Evolutionary conservation across 2,113 vertebrate genomes (phyloP), one percentile per base, ranked within the genome.

Genomic region (Nothobranchius kuhntae): DNA sequence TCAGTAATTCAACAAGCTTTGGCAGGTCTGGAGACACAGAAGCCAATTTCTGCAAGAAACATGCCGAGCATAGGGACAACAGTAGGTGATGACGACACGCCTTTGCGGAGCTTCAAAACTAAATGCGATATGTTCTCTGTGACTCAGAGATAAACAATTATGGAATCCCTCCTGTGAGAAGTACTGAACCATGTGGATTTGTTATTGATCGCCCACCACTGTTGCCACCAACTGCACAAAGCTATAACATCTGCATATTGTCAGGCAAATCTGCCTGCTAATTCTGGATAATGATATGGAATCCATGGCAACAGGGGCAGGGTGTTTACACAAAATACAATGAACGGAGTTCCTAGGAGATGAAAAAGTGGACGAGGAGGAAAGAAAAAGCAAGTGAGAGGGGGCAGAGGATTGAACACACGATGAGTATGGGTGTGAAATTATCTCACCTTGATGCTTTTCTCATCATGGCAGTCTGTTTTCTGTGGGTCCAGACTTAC

Each of bases 1-100:
- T 95, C 88, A 98, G 92, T 0, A 95, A 95, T 72, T 91, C 94
- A 84, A 98, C 94, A 56, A 99, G 92, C 82, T 95, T 95, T 79
- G 95, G 96, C 82, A 99, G 92, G 68, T 93, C 96, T 73, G 96
- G 95, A 52, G 96, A 97, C 60, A 98, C 81, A 0, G 77, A 93
- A 68, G 94, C 92, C 91, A 99, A 54, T 90, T 94, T 96, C 96
- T 99, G 90, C 65, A 72, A 69, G 73, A 78, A 48, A 89, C 35
- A 74, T 51, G 40, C 36, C 15, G 50, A 68, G 75, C 59, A 77
- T 52, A 84, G 46, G 71, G 40, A 73, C 60, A 71, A 58, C 45
- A 38, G 30, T 14, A 46, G 1, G 60, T 65, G 57, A 67, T 62
- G 65, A 64, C 8, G n/a, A 56, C 61, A 59, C 5, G 9, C 0